Conservation (phyloP, 2,888 invertebrate species). For the Euspilapteryx auroguttella region DNA sequence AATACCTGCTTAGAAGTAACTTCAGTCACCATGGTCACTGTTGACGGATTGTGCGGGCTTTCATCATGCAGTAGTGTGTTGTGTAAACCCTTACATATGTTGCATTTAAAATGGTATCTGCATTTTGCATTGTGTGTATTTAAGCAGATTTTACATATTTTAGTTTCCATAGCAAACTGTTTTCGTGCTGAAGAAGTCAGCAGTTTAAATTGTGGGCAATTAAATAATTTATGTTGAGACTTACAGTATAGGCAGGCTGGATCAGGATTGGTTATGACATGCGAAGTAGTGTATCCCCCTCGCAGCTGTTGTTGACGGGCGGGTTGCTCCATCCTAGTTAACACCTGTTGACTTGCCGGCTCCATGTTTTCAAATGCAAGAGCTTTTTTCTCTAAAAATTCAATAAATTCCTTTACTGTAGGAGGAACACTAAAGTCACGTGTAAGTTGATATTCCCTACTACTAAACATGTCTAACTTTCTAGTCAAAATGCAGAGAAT, state of each 20-base stretch:
- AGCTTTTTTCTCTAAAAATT: conserved; percentile 7
- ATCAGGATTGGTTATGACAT: no score
- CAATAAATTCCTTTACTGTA: conserved; percentile 1
- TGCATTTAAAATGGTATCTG: conserved; percentile 7
- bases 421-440: conserved; percentile 3
- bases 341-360: no score
- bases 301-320: no score
- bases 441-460: conserved; percentile 7
- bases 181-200: conserved; percentile 2
- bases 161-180: conserved; percentile 3
- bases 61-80: conserved; percentile 7
- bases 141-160: conserved; percentile 7
- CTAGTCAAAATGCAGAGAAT: conserved; percentile 8
- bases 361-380: conserved; percentile 6
- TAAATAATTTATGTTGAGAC: conserved; percentile 6
- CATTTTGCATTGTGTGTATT: conserved; percentile 6
- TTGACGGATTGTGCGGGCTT: conserved; percentile 3
- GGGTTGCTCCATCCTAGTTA: no score
- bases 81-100: conserved; percentile 7
- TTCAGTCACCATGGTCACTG: conserved; percentile 1
- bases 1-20: conserved; percentile 5
- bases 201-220: conserved; percentile 5
- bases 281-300: no score
- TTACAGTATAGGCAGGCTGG: conserved; percentile 6
- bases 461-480: conserved; percentile 8